Percentiles rank a stretch among this genome's conserved stretches.
phyloP scores from a whole-genome alignment of 2,797 vertebrate genomes.

The Argentina silus region DNA sequence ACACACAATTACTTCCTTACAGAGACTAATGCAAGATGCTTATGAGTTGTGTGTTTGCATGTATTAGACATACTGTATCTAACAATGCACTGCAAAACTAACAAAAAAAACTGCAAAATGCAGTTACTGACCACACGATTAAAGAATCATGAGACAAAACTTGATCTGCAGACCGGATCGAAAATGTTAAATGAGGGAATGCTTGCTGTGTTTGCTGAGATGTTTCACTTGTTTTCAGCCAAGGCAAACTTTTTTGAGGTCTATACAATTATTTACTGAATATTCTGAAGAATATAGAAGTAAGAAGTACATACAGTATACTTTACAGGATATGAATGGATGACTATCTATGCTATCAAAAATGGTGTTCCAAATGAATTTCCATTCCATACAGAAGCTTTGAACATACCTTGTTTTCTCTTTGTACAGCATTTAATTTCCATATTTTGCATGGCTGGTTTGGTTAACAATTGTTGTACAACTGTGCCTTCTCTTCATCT shows the following conservation, averaged over 20 bases:
- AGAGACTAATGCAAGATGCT: background rate
- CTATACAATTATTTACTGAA: background rate
- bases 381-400: conserved; percentile 15
- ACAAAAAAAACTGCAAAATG: background rate
- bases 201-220: background rate
- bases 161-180: background rate
- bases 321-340: too few relatives aligned
- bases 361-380: background rate
- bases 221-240: background rate
- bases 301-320: too few relatives aligned
- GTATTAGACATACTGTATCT: background rate
- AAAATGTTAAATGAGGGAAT: background rate
- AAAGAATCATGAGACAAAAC: background rate
- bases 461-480: conserved; percentile 14
- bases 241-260: background rate
- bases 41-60: conserved; percentile 8
- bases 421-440: background rate
- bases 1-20: background rate
- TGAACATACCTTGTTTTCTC: conserved; percentile 34
- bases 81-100: conserved; percentile 3
- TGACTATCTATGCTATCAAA: too few relatives aligned
- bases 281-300: background rate
- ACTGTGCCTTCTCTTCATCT: conserved; percentile 59
- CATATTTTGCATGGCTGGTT: conserved; percentile 43
- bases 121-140: background rate